Conservation (phyloP, 2,888 invertebrate genomes). For the Drosophila anceps region DNA sequence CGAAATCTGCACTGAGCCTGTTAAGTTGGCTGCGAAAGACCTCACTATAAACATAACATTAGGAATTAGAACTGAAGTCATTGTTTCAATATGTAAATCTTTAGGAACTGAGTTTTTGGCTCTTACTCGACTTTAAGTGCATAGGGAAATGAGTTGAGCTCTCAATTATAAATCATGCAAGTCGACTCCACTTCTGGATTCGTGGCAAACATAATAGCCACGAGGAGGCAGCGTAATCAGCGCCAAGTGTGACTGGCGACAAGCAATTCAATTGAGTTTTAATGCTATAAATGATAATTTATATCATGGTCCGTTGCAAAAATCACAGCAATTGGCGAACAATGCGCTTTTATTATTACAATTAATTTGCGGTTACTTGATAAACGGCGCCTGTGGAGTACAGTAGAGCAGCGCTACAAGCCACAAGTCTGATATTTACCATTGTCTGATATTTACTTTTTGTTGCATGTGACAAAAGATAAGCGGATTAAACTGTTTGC, state of each 20-base stretch:
- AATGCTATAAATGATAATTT: conserved; percentile 24
- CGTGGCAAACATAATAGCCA: neutral
- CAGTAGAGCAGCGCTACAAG: conserved; percentile 31
- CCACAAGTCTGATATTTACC: neutral
- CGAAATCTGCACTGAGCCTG: neutral
- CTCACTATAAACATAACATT: neutral
- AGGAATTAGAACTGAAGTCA: too few species aligned
- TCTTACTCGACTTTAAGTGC: neutral
- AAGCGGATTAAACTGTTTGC: conserved; percentile 19
- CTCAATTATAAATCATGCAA: neutral
- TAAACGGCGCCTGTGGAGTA: conserved; percentile 11
- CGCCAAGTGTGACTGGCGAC: conserved; percentile 22
- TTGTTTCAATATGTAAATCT: neutral
- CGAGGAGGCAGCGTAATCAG: neutral
- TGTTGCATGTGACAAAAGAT: conserved; percentile 7
- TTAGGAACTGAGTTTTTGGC: too few species aligned
- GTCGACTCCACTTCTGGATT: neutral
- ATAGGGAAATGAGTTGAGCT: neutral
- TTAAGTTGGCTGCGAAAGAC: neutral
- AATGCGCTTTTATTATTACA: conserved; percentile 34
- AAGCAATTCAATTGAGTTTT: conserved; percentile 37
- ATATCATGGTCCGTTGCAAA: conserved; percentile 25
- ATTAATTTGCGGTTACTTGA: conserved; percentile 43
- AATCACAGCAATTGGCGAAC: conserved; percentile 43
- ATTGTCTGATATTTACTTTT: neutral